phyloP scores from a whole-genome alignment of 2,797 vertebrate genomes.

The Neosilurus hyrtlii region DNA sequence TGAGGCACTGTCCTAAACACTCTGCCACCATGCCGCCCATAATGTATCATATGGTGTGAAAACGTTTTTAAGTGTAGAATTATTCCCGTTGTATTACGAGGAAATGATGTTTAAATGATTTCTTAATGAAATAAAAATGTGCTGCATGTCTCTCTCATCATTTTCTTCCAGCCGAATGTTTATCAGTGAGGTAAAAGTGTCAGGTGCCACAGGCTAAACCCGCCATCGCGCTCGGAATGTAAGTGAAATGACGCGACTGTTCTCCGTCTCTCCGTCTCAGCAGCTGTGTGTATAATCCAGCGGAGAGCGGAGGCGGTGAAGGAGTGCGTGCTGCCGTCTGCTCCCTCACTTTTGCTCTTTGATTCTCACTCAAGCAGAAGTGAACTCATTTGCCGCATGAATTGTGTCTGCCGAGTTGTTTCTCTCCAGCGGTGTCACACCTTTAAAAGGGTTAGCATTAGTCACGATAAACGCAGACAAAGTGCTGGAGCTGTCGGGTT shows the following conservation, averaged over 20 bases:
- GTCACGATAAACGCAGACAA: constrained; percentile 19
- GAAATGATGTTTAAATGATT: neutral
- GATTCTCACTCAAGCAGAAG: constrained; percentile 54
- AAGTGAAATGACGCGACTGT: constrained; percentile 15
- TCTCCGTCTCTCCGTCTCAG: constrained; percentile 11
- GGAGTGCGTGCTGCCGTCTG: constrained; percentile 6
- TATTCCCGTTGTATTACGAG: neutral
- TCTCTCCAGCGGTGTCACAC: constrained; percentile 35
- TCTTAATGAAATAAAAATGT: neutral
- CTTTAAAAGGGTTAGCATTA: constrained; percentile 32
- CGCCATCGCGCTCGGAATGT: neutral
- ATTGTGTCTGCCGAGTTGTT: constrained; percentile 28
- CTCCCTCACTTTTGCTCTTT: constrained; percentile 45
- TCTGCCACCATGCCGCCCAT: neutral
- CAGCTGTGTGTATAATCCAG: constrained; percentile 13
- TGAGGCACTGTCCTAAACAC: too few species aligned
- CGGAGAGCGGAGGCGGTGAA: constrained; percentile 2
- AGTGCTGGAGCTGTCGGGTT: constrained; percentile 2
- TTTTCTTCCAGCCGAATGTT: neutral
- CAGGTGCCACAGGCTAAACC: neutral
- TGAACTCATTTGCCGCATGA: constrained; percentile 57
- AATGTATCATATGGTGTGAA: neutral
- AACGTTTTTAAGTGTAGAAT: neutral
- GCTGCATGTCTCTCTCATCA: neutral
- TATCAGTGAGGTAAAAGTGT: neutral